Base-by-base conservation (phyloP, 1,140 invertebrate genomes). In the Vanessa tameamea region DNA sequence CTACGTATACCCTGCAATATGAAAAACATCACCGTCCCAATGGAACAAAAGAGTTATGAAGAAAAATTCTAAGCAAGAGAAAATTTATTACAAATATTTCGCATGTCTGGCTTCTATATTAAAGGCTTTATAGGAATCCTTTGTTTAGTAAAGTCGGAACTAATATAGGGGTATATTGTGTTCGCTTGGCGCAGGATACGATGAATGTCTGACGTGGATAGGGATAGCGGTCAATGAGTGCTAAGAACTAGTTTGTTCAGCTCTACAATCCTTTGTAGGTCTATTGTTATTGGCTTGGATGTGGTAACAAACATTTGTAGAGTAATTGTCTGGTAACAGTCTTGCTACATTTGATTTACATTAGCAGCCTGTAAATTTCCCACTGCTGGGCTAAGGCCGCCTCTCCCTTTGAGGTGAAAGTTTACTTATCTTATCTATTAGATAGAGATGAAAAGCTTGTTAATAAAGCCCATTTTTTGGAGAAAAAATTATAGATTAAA, bases 61-160 rank as follows among this genome's bases (percentile, higher is more conserved):
- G 66, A 47, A 57, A 68, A 57, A 68, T 68, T 59, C 37, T 68
- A 59, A 23, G 48, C 57, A 61, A 61, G 31, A 20, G n/a, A 26
- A 68, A 68, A 68, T 68, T 68, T 68, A 68, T 68, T 68, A 68
- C 16, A 68, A 68, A 68, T 68, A 68, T 68, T 68, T 68, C 43
- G 31, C 53, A 31, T 68, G 66, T 68, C 53, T 37, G 53, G 20
- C 15, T 68, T 47, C 31, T 68, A 37, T 68, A 68, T 68, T 68
- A 68, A 68, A 68, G 53, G 53, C 53, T 57, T 68, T 68, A 68
- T 68, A 57, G 66, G 66, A 68, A 68, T 68, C 51, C 53, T 68
- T 68, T 68, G 66, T 68, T 68, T 68, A 68, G 66, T 57, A 43
- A 68, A 68, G 51, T 68, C 53, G 23, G 66, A 57, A 61, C 57